Percentiles rank a stretch among this genome's conserved stretches.
Evolutionary conservation across 2,797 vertebrate species (phyloP).

Genomic region (Neosilurus mollespiculum): DNA sequence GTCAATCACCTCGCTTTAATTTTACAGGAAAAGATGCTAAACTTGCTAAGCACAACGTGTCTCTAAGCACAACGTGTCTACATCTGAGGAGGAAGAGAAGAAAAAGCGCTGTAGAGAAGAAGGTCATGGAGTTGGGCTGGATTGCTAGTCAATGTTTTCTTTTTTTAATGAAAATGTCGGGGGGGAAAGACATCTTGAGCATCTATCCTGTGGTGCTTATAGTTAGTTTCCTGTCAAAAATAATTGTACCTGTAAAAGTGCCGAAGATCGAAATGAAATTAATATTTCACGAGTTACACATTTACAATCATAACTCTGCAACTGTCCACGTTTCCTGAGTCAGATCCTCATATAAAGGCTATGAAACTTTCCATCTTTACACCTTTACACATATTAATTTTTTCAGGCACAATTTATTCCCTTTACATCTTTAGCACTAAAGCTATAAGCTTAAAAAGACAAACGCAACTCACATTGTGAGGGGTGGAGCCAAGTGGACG

Average conservation of each 20-base stretch:
- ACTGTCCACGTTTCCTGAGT: neutral
- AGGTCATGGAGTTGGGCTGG: neutral
- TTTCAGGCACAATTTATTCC: neutral
- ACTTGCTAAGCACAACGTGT: neutral
- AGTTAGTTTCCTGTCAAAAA: neutral
- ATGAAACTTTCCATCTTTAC: neutral
- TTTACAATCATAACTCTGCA: neutral
- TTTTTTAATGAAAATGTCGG: neutral
- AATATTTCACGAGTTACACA: neutral
- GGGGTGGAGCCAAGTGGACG: neutral
- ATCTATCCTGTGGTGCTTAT: neutral
- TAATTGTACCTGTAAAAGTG: neutral
- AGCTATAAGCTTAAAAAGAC: neutral
- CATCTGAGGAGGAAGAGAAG: neutral
- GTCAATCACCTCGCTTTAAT: constrained; percentile 62
- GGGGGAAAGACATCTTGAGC: too few species aligned
- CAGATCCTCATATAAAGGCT: neutral
- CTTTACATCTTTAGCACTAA: neutral
- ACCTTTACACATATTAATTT: neutral
- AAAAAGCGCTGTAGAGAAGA: neutral
- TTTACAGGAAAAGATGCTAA: constrained; percentile 48
- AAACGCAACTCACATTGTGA: neutral
- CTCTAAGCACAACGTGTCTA: neutral
- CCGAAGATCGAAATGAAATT: neutral
- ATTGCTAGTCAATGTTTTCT: neutral